phyloP scores from a whole-genome alignment of 2,888 invertebrate species.

The Drosophila borealis region DNA sequence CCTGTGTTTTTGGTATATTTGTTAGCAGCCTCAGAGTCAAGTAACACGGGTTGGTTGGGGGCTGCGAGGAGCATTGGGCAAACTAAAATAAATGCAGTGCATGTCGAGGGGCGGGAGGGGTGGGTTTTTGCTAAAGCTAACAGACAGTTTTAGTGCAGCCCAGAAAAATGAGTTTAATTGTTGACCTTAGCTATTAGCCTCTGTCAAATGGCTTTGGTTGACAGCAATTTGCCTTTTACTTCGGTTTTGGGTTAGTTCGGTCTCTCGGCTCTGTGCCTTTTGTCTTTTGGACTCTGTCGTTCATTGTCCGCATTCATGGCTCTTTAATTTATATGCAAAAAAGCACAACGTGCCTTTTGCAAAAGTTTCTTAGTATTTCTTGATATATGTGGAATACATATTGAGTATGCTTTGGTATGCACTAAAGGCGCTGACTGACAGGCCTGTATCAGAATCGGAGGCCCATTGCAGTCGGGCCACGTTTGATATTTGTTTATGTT shows the following conservation, averaged over 20 bases:
- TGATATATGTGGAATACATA: slow-evolving; percentile 20
- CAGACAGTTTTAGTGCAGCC: slow-evolving; percentile 62
- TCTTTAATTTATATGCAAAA: slow-evolving; percentile 72
- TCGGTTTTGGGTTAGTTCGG: slow-evolving; percentile 2
- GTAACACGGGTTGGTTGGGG: slow-evolving; percentile 30
- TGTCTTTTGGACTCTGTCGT: slow-evolving; percentile 21
- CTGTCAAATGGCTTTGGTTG: slow-evolving; percentile 72
- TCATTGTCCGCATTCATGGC: slow-evolving; percentile 41
- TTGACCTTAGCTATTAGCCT: slow-evolving; percentile 79
- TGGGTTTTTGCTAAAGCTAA: slow-evolving; percentile 12
- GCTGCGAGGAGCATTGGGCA: slow-evolving; percentile 24
- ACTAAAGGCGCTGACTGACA: slow-evolving; percentile 64
- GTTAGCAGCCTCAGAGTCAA: slow-evolving; percentile 47
- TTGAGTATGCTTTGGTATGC: slow-evolving; percentile 65
- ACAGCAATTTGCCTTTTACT: slow-evolving; percentile 56
- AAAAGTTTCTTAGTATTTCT: slow-evolving; percentile 64
- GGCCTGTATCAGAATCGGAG: slow-evolving; percentile 41
- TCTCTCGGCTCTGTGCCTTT: slow-evolving; percentile 1
- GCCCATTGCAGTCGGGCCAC: slow-evolving; percentile 49
- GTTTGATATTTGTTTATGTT: slow-evolving; percentile 61
- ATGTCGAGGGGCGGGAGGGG: slow-evolving; percentile 16
- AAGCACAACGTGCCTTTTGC: slow-evolving; percentile 68
- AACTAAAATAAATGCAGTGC: slow-evolving; percentile 75
- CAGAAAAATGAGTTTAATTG: slow-evolving; percentile 74
- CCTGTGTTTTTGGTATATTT: slow-evolving; percentile 66